Percentiles rank a stretch among this genome's conserved stretches.
phyloP scores from a whole-genome alignment of 2,888 invertebrate species.

The Pseudolycoriella hygida region DNA sequence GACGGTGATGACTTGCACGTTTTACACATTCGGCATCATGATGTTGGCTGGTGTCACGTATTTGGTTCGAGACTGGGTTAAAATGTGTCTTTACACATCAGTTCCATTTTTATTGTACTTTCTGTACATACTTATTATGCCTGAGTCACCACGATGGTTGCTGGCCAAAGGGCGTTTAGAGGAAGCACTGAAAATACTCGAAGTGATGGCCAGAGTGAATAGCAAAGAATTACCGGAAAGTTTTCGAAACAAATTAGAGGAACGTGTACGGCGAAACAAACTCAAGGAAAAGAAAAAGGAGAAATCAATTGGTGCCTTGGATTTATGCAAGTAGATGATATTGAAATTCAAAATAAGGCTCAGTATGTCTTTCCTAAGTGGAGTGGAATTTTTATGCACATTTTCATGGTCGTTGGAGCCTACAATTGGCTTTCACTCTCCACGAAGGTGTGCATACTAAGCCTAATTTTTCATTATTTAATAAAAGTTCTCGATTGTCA shows the following conservation, averaged over 20 bases:
- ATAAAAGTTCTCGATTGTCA: too few relatives aligned
- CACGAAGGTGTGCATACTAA: too few relatives aligned
- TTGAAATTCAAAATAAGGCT: too few relatives aligned
- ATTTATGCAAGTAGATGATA: slow-evolving; percentile 22
- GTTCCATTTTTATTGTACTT: slow-evolving; percentile 72
- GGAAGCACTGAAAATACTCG: slow-evolving; percentile 63
- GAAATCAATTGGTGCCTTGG: slow-evolving; percentile 26
- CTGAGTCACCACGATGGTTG: slow-evolving; percentile 87
- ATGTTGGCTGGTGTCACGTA: slow-evolving; percentile 72
- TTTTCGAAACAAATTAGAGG: slow-evolving; percentile 53
- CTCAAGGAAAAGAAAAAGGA: slow-evolving; percentile 36
- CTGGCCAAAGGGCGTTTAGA: slow-evolving; percentile 62
- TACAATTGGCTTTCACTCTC: too few relatives aligned
- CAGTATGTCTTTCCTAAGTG: too few relatives aligned
- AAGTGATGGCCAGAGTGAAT: slow-evolving; percentile 61
- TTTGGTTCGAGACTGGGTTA: slow-evolving; percentile 67
- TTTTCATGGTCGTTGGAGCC: too few relatives aligned
- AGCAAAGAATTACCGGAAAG: slow-evolving; percentile 54
- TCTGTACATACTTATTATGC: slow-evolving; percentile 69
- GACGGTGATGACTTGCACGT: slow-evolving; percentile 80
- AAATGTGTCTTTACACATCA: slow-evolving; percentile 62
- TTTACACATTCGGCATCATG: slow-evolving; percentile 75
- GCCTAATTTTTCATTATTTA: too few relatives aligned
- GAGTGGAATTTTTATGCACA: too few relatives aligned
- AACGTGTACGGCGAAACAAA: slow-evolving; percentile 47